Evolutionary conservation across 2,113 vertebrate species (phyloP), one percentile per base, ranked within the genome.

Genomic region (Pimephales promelas): DNA sequence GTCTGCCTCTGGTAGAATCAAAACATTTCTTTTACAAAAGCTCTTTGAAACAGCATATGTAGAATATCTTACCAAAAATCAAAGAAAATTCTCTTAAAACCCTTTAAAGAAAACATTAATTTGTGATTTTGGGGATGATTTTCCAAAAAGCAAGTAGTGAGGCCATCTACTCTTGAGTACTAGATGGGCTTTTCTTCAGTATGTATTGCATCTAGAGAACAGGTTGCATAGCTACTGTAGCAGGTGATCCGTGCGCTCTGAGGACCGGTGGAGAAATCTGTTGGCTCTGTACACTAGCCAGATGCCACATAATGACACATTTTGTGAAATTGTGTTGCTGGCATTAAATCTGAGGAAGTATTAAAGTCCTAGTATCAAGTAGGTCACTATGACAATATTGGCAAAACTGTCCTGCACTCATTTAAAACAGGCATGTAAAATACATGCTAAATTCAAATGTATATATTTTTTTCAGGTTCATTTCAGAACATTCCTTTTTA

Each of bases 341-440:
- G 81, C 68, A 82, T 71, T 26, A 54, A 59, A 43, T 71, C 71
- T 72, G 24, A 45, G 20, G 16, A 54, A 82, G 40, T 31, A 49
- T 68, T 77, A 13, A 66, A 79, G 80, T 56, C 52, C 22, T 86
- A 13, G 31, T 47, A 20, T 62, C 71, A 84, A 82, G 49, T 84
- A 66, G 34, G 74, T 82, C 83, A 79, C 78, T 82, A 74, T 82
- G 85, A 84, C 79, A 75, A 86, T 79, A 76, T 6, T 13, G 24
- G 22, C 74, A 87, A 77, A 76, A 20, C 24, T 34, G 13, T 14
- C 40, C 40, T 71, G 40, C 22, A 45, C 68, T 71, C n/a, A 71
- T 71, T 71, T 45, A 45, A 43, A 72, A 47, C 11, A 43, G 20
- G 4, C 66, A 45, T 24, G 40, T 71, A 43, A 24, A 45, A 71